A percentile compares a stretch with the other conserved stretches of the same genome.
phyloP scores from a whole-genome alignment of 2,113 vertebrate genomes.

The Antechinus stuartii region DNA sequence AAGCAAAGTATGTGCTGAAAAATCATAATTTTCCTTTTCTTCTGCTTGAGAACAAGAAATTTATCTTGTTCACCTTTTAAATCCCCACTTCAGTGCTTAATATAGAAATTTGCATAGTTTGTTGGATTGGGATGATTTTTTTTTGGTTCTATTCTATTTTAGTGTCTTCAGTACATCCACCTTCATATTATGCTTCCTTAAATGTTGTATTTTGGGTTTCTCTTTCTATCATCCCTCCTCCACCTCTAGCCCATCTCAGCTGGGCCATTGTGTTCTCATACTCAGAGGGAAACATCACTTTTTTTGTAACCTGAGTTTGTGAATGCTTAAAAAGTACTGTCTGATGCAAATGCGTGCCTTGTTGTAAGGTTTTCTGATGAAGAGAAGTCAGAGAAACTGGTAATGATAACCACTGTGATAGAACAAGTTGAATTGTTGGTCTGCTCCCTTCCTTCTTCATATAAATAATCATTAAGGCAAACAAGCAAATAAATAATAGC shows the following conservation, averaged over 20 bases:
- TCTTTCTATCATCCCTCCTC: background rate
- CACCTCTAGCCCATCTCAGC: background rate
- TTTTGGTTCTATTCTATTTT: background rate
- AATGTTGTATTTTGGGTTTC: background rate
- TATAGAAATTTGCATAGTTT: background rate
- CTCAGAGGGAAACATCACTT: background rate
- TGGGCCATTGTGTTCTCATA: background rate
- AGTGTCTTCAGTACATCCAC: background rate
- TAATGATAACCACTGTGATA: background rate
- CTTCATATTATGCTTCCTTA: background rate
- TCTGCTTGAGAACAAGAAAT: background rate
- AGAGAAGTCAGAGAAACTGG: background rate
- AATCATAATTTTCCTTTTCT: background rate
- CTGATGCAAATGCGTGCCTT: background rate
- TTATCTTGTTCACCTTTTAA: background rate
- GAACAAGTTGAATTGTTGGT: background rate
- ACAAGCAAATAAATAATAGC: background rate
- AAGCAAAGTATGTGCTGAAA: background rate
- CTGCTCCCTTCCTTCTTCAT: background rate
- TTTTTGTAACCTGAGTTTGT: background rate
- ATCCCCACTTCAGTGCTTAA: background rate
- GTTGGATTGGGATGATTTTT: background rate
- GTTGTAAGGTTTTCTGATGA: background rate
- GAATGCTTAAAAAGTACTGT: background rate
- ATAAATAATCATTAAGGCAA: background rate